A percentile compares a stretch with the other conserved stretches of the same genome.
These are phyloP conservation scores for Microtus pennsylvanicus DNA, from an alignment of 2,113 vertebrate genomes.

Conservation along the genomic window DNA sequence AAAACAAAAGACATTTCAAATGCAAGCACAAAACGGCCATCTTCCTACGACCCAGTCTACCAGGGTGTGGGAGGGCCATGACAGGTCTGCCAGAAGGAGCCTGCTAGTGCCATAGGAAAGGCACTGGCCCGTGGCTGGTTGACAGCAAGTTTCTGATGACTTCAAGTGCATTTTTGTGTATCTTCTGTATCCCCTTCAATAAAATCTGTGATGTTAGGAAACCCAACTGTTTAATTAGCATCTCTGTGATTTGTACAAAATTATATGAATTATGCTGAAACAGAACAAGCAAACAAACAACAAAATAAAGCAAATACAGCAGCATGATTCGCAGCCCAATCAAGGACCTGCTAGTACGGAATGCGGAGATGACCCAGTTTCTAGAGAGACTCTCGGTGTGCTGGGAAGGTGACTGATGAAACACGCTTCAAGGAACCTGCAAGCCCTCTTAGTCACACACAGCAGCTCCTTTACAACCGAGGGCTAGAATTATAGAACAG, in stretches of 20 bases:
- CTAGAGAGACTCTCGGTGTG: conserved; percentile 6
- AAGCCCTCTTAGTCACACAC: background rate
- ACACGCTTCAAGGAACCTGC: background rate
- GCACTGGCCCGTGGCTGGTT: background rate
- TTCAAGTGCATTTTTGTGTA: background rate
- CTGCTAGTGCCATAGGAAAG: background rate
- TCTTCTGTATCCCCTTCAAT: background rate
- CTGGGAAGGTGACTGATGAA: conserved; percentile 8
- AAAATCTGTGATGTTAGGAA: conserved; percentile 6
- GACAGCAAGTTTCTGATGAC: conserved; percentile 36
- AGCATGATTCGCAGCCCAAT: background rate
- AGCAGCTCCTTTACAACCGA: conserved; percentile 35
- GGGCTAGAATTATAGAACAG: conserved; percentile 45
- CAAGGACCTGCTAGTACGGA: background rate
- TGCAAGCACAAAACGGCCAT: conserved; percentile 77
- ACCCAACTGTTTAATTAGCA: background rate
- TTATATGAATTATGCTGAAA: background rate
- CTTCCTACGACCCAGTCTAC: conserved; percentile 73
- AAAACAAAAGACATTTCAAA: conserved; percentile 83
- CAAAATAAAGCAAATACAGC: background rate
- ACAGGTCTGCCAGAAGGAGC: conserved; percentile 54
- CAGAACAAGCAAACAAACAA: background rate
- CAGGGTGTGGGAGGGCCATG: conserved; percentile 56
- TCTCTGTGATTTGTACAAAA: conserved; percentile 30
- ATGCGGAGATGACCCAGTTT: conserved; percentile 28